Conservation (phyloP, 2,888 invertebrate genomes). For the Caradrina kadenii region DNA sequence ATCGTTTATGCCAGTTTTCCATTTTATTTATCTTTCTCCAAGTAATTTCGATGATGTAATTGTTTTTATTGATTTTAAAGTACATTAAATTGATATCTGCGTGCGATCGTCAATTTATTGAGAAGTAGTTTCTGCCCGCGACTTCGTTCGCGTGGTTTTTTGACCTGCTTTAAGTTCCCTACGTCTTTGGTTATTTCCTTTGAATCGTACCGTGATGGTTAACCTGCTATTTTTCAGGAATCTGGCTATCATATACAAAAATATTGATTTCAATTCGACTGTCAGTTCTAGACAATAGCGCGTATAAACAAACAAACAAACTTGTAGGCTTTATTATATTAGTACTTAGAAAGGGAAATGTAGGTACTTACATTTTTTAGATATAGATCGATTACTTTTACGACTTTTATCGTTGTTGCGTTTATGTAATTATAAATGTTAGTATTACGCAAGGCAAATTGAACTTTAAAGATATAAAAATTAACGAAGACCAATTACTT, state of each 20-base stretch:
- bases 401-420: conserved; percentile 40
- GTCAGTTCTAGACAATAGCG: no score
- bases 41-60: conserved; percentile 15
- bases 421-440: conserved; percentile 27
- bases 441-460: conserved; percentile 42
- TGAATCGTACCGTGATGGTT: no score
- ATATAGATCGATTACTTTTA: conserved; percentile 43
- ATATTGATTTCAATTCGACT: no score
- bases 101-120: conserved; percentile 15
- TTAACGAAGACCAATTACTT: conserved; percentile 42
- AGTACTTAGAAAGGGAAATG: conserved; percentile 34
- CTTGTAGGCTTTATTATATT: no score
- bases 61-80: conserved; percentile 24
- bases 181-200: no score
- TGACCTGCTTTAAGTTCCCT: no score
- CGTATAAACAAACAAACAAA: no score
- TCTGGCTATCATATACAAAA: no score
- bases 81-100: conserved; percentile 25
- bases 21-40: background rate
- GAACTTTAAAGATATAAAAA: conserved; percentile 25
- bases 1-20: conserved; percentile 12
- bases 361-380: conserved; percentile 9
- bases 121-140: background rate
- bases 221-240: no score
- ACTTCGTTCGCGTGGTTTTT: no score